Evolutionary conservation across 2,113 vertebrate genomes (phyloP).

Genomic region (Gadus macrocephalus): DNA sequence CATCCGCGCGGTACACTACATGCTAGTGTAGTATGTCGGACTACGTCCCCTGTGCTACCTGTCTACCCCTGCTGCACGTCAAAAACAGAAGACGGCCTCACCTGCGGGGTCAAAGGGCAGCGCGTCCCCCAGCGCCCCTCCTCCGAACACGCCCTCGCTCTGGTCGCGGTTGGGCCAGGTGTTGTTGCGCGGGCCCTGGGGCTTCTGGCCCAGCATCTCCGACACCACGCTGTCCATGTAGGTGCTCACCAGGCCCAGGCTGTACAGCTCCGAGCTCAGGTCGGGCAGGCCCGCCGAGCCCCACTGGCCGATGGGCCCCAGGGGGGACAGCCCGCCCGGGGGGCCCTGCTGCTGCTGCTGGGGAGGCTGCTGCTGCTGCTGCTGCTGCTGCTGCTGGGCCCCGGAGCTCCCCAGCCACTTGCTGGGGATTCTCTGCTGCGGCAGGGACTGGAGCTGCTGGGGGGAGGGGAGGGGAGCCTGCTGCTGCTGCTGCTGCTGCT

Average conservation of each 20-base stretch:
- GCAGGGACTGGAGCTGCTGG: conserved; percentile 60
- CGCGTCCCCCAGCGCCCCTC: conserved; percentile 85
- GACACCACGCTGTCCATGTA: conserved; percentile 98
- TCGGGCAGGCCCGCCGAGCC: conserved; percentile 82
- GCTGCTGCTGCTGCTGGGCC: conserved; percentile 70
- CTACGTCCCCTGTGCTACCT: too few relatives aligned
- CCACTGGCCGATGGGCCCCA: conserved; percentile 87
- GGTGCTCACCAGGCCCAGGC: conserved; percentile 93
- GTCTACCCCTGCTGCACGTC: not conserved
- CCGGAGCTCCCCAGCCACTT: conserved; percentile 82
- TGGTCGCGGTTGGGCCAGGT: conserved; percentile 99
- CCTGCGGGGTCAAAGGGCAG: conserved; percentile 97
- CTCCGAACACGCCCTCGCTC: conserved; percentile 89
- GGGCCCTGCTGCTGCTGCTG: conserved; percentile 68
- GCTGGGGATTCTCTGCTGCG: conserved; percentile 75
- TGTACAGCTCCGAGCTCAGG: conserved; percentile 95
- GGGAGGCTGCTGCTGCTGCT: conserved; percentile 66
- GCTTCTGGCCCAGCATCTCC: conserved; percentile 95
- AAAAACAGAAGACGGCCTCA: conserved; percentile 44
- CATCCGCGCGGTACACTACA: too few relatives aligned
- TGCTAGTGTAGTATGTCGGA: not conserved
- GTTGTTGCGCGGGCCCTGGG: conserved; percentile 94
- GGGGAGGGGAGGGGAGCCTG: conserved; percentile 35
- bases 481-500: conserved; percentile 31
- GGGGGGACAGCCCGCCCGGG: conserved; percentile 80